A percentile compares a stretch with the other conserved stretches of the same genome.
Evolutionary conservation across 2,797 vertebrate genomes (phyloP).

Genomic region (Brachyrhaphis roseni): DNA sequence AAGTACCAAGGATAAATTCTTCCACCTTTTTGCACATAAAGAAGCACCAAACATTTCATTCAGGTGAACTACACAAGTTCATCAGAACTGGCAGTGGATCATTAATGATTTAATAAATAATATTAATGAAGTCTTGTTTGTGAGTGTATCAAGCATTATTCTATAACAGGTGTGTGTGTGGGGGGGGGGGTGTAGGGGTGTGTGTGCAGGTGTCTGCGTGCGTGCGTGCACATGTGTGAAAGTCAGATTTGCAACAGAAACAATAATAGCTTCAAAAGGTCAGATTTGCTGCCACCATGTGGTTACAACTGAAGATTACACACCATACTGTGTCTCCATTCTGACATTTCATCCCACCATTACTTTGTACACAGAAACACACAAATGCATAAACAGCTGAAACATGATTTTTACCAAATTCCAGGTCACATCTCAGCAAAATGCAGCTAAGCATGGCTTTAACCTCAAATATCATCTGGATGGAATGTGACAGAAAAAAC

Average conservation of each 20-base stretch:
- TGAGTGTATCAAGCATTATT: not conserved
- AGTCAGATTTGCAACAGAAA: not conserved
- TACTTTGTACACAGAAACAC: not conserved
- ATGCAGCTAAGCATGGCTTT: not conserved
- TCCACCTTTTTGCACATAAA: not conserved
- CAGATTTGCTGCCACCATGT: conserved; percentile 40
- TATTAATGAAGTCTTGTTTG: not conserved
- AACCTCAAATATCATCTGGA: not conserved
- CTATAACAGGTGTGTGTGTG: not conserved
- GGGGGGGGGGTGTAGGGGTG: no score
- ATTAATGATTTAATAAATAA: not conserved
- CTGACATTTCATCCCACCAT: not conserved
- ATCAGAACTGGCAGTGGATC: not conserved
- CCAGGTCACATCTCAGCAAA: not conserved
- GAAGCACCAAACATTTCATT: not conserved
- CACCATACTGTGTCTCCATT: not conserved
- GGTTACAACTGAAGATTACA: conserved; percentile 12
- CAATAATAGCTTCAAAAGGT: not conserved
- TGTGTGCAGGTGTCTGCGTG: not conserved
- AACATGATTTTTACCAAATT: not conserved
- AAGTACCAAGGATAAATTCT: not conserved
- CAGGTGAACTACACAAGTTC: not conserved
- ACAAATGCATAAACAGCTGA: not conserved
- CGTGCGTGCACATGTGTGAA: not conserved
- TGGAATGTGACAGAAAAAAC: not conserved